Evolutionary conservation across 2,113 vertebrate genomes (phyloP).

Genomic region (Gymnogyps californianus): DNA sequence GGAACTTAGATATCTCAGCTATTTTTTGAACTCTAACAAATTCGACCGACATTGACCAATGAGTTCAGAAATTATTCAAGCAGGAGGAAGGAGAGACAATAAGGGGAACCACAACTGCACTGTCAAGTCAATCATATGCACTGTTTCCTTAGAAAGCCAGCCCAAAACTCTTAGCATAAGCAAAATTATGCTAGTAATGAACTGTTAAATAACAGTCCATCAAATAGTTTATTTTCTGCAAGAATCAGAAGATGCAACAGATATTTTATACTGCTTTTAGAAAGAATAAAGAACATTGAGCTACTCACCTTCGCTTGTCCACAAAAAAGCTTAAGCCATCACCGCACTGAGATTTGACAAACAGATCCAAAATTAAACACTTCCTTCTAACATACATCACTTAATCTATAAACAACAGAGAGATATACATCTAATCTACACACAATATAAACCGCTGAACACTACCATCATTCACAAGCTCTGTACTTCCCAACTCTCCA

Average conservation of each 20-base stretch:
- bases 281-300: background rate
- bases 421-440: background rate
- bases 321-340: background rate
- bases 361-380: background rate
- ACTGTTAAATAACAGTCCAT: background rate
- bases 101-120: background rate
- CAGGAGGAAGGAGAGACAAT: background rate
- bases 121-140: accelerated
- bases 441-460: background rate
- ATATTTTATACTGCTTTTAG: background rate
- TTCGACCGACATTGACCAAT: background rate
- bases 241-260: background rate
- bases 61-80: background rate
- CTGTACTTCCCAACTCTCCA: background rate
- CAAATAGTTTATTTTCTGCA: background rate
- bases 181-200: background rate
- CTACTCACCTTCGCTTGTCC: background rate
- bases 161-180: background rate
- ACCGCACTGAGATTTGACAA: background rate
- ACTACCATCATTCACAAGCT: background rate
- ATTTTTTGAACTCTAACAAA: background rate
- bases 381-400: background rate
- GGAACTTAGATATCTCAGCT: background rate
- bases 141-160: background rate
- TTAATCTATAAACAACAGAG: background rate